These are phyloP conservation scores for Meandrusa payeni DNA, from an alignment of 2,888 invertebrate genomes.

Conservation along the genomic window DNA sequence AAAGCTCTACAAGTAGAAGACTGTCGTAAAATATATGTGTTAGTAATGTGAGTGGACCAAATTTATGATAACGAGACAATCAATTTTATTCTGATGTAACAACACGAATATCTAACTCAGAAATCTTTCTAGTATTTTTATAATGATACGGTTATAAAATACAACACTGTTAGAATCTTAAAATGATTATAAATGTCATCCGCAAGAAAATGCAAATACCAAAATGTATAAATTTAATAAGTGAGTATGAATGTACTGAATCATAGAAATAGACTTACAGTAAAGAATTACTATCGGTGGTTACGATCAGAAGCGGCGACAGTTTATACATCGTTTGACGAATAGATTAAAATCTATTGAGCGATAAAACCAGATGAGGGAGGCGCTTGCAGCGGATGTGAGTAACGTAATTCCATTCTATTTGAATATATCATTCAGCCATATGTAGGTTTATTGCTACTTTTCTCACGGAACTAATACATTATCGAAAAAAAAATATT, in stretches of 20 bases:
- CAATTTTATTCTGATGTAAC: too few relatives aligned
- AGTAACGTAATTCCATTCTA: constrained; percentile 72
- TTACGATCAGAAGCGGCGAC: constrained; percentile 58
- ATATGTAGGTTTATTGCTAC: constrained; percentile 79
- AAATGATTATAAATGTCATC: not conserved
- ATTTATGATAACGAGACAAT: too few relatives aligned
- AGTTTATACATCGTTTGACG: constrained; percentile 68
- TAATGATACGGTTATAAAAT: too few relatives aligned
- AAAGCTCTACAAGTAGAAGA: constrained; percentile 2
- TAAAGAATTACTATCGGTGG: constrained; percentile 46
- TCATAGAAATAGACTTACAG: constrained; percentile 36
- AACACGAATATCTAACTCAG: too few relatives aligned
- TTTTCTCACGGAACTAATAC: constrained; percentile 80
- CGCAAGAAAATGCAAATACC: constrained; percentile 1
- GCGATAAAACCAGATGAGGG: constrained; percentile 57
- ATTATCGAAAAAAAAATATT: constrained; percentile 72
- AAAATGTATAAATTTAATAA: constrained; percentile 8
- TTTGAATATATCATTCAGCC: constrained; percentile 76
- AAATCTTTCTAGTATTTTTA: too few relatives aligned
- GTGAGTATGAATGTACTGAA: constrained; percentile 2
- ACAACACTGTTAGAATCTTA: not conserved
- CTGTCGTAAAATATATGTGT: constrained; percentile 9
- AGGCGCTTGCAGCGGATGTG: constrained; percentile 73
- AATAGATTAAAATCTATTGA: constrained; percentile 67
- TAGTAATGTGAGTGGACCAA: too few relatives aligned